Evolutionary conservation across 2,888 invertebrate species (phyloP).

Genomic region (Athetis lepigone): DNA sequence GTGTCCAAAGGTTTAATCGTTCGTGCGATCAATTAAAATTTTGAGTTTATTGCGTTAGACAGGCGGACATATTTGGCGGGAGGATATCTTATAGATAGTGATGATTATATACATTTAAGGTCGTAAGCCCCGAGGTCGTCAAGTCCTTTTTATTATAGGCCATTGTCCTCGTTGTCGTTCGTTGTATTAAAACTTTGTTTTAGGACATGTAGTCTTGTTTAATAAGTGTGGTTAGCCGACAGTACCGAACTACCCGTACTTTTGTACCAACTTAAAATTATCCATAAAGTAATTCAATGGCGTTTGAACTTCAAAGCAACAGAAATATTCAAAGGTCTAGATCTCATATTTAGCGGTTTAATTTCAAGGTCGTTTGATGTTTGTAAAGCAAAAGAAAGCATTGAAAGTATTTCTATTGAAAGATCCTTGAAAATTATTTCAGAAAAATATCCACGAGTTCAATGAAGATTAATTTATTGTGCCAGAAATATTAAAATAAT

Average conservation of each 20-base stretch:
- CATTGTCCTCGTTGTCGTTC: constrained; percentile 26
- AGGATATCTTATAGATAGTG: too few relatives aligned
- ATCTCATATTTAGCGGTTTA: not conserved
- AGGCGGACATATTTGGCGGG: too few relatives aligned
- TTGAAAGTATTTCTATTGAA: not conserved
- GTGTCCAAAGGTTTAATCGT: too few relatives aligned
- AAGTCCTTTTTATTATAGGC: constrained; percentile 35
- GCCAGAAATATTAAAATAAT: not conserved
- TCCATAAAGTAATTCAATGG: too few relatives aligned
- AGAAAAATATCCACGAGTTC: not conserved
- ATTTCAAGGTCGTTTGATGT: constrained; percentile 5
- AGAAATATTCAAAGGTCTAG: not conserved
- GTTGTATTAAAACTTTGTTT: constrained; percentile 31
- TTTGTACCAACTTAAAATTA: too few relatives aligned
- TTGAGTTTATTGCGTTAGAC: too few relatives aligned
- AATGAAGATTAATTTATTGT: not conserved
- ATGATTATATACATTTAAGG: constrained; percentile 21
- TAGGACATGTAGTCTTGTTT: constrained; percentile 23
- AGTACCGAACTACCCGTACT: constrained; percentile 1
- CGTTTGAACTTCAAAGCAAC: too few relatives aligned
- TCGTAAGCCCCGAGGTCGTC: constrained; percentile 15
- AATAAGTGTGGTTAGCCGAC: constrained; percentile 21
- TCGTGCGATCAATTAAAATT: too few relatives aligned
- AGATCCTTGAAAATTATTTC: constrained; percentile 3
- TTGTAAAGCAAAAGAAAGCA: constrained; percentile 10